Evolutionary conservation across 2,888 invertebrate genomes (phyloP).

Genomic region (Chymomyza fuscimana): DNA sequence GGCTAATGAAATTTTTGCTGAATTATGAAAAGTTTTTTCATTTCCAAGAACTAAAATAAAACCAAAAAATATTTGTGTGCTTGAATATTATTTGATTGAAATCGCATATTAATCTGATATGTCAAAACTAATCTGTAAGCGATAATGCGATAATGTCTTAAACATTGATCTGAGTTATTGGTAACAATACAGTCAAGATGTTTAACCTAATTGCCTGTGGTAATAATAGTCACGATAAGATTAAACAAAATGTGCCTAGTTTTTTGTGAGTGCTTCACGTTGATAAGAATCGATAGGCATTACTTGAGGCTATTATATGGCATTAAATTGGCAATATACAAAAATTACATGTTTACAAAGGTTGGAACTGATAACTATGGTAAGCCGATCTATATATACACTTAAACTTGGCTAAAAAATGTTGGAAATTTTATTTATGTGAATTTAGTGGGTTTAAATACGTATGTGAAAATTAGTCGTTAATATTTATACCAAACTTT

Average conservation of each 20-base stretch:
- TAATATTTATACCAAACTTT: too few relatives aligned
- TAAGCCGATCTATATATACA: too few relatives aligned
- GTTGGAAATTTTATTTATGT: too few relatives aligned
- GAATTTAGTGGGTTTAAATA: too few relatives aligned
- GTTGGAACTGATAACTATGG: neutral
- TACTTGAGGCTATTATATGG: neutral
- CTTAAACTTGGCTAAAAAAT: too few relatives aligned
- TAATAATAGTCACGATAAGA: neutral
- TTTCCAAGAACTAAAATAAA: neutral
- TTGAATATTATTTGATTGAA: neutral
- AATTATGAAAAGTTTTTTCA: neutral
- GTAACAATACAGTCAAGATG: neutral
- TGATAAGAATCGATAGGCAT: neutral
- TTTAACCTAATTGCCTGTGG: neutral
- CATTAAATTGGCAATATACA: neutral
- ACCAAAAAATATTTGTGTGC: neutral
- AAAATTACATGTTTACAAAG: neutral
- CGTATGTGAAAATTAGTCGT: too few relatives aligned
- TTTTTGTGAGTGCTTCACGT: neutral
- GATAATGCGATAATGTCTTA: neutral
- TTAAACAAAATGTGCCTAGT: neutral
- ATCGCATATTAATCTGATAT: neutral
- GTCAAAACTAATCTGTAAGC: neutral
- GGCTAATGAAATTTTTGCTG: neutral
- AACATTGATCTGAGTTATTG: neutral